phyloP scores from a whole-genome alignment of 2,888 invertebrate species.

The Syrphus vitripennis region DNA sequence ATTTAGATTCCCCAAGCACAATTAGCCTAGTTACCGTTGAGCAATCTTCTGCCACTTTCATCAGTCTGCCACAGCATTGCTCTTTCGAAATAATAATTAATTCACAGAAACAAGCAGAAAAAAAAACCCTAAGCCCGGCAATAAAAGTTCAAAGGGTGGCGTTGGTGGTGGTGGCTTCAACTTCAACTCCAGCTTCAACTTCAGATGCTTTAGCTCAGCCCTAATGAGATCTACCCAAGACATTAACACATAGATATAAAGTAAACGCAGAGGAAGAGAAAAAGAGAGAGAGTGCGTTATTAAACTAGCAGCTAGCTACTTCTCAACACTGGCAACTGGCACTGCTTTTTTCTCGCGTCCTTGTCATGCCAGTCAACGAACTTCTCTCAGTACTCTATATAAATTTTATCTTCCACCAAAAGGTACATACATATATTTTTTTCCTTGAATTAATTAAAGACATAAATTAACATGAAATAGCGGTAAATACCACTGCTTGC shows the following conservation, averaged over 20 bases:
- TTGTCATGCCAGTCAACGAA: background rate
- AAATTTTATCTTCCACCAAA: background rate
- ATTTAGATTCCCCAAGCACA: conserved; percentile 19
- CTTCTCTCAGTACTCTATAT: conserved; percentile 4
- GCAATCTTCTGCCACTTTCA: conserved; percentile 21
- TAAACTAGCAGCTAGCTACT: conserved; percentile 4
- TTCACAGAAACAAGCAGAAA: conserved; percentile 48
- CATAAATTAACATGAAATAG: conserved; percentile 59
- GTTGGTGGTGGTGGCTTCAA: background rate
- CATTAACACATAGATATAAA: conserved; percentile 27
- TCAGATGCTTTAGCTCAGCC: background rate
- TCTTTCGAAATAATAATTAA: conserved; percentile 63
- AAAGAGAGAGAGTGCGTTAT: background rate
- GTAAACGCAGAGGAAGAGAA: background rate
- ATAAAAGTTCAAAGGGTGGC: conserved; percentile 43
- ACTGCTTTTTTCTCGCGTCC: background rate
- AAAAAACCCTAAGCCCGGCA: conserved; percentile 57
- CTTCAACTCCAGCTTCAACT: background rate
- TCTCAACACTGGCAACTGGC: background rate
- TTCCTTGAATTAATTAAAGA: conserved; percentile 65
- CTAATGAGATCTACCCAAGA: conserved; percentile 45
- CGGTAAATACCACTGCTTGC: conserved; percentile 42
- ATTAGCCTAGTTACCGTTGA: conserved; percentile 38
- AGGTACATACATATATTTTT: background rate
- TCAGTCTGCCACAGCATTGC: conserved; percentile 41